Percentiles rank a stretch among this genome's conserved stretches.
Evolutionary conservation across 2,888 invertebrate genomes (phyloP).

Genomic region (Rhingia campestris): DNA sequence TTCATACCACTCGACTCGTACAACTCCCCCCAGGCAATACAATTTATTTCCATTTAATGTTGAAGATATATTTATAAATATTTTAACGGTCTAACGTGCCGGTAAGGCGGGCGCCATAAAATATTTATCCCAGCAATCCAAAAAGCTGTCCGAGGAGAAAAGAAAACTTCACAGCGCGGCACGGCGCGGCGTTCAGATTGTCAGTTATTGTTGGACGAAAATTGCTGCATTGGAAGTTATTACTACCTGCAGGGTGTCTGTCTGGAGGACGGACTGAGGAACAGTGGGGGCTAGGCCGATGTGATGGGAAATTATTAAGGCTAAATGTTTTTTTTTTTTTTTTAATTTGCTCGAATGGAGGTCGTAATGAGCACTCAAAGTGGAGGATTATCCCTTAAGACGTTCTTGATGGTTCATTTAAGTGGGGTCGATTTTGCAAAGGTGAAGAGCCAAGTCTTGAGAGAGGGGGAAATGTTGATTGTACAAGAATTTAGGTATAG

Average conservation of each 20-base stretch:
- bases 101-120: slow-evolving; percentile 58
- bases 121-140: slow-evolving; percentile 67
- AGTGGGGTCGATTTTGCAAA: not conserved
- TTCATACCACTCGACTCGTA: not conserved
- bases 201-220: slow-evolving; percentile 69
- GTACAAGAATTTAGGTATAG: too few species aligned
- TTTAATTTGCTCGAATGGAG: slow-evolving; percentile 59
- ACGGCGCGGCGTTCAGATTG: slow-evolving; percentile 16
- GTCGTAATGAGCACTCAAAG: slow-evolving; percentile 45
- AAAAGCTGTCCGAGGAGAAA: not conserved
- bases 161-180: slow-evolving; percentile 46
- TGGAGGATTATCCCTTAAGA: slow-evolving; percentile 63
- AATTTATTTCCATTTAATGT: slow-evolving; percentile 72
- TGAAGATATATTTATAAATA: slow-evolving; percentile 69
- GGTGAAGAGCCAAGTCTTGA: not conserved
- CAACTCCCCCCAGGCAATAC: slow-evolving; percentile 44
- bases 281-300: slow-evolving; percentile 20
- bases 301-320: slow-evolving; percentile 1
- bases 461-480: too few species aligned
- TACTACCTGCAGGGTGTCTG: slow-evolving; percentile 60
- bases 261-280: not conserved
- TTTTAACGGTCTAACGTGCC: slow-evolving; percentile 53
- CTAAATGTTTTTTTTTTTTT: slow-evolving; percentile 3
- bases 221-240: slow-evolving; percentile 70
- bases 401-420: slow-evolving; percentile 31